Percentiles rank a stretch among this genome's conserved stretches.
These are phyloP conservation scores for Neoaliturus tenellus DNA, from an alignment of 2,888 invertebrate genomes.

Conservation along the genomic window DNA sequence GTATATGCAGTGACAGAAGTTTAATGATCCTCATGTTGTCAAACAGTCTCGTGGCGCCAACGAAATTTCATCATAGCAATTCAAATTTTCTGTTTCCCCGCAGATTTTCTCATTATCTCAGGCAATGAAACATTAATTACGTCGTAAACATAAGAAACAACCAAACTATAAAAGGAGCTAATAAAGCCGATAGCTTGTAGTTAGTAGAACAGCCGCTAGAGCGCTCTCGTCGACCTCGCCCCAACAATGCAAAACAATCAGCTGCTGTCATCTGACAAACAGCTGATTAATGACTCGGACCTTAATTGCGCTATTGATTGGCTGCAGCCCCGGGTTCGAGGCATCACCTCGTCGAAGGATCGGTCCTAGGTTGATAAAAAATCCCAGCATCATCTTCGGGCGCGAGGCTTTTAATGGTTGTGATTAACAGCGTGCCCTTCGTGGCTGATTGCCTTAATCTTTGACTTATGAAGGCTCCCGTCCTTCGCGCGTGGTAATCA, in stretches of 20 bases:
- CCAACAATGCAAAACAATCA: constrained; percentile 8
- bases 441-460: background rate
- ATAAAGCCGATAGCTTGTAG: background rate
- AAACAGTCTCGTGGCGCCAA: no score
- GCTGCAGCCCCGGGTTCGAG: background rate
- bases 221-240: background rate
- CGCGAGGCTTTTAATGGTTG: background rate
- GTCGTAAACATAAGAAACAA: background rate
- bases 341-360: background rate
- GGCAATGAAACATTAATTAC: background rate
- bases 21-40: no score
- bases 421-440: background rate
- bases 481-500: no score
- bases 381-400: background rate
- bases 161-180: background rate
- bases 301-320: constrained; percentile 24
- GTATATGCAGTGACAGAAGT: no score
- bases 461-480: background rate
- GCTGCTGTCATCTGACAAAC: background rate
- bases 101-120: background rate
- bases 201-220: background rate
- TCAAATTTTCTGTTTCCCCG: no score
- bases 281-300: constrained; percentile 6
- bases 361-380: background rate
- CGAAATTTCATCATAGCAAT: no score